phyloP scores from a whole-genome alignment of 2,888 invertebrate species.

The Neria commutata region DNA sequence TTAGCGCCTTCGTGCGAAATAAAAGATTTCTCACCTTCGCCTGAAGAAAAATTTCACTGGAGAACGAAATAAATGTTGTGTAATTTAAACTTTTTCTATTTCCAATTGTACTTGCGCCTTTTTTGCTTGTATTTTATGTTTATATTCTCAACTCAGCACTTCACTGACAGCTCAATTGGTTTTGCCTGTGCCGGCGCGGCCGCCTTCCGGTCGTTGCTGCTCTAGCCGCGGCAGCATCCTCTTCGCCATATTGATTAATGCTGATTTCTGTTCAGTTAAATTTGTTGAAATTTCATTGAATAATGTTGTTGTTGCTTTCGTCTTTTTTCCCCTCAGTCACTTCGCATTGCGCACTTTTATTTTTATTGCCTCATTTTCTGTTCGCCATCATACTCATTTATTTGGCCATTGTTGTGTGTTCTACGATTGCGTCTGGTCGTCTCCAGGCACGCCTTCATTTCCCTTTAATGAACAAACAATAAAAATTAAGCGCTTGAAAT shows the following conservation, averaged over 20 bases:
- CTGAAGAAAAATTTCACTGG: too few species aligned
- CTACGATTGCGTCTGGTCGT: not conserved
- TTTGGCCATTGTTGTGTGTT: not conserved
- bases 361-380: not conserved
- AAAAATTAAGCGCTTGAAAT: not conserved
- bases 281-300: slow-evolving; percentile 38
- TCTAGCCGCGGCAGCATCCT: not conserved
- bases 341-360: slow-evolving; percentile 1
- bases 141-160: too few species aligned
- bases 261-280: slow-evolving; percentile 36
- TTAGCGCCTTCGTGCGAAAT: too few species aligned
- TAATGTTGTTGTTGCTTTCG: slow-evolving; percentile 30
- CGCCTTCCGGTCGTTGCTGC: not conserved
- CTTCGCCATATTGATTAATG: slow-evolving; percentile 36
- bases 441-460: not conserved
- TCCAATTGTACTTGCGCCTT: not conserved
- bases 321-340: slow-evolving; percentile 10
- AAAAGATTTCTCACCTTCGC: too few species aligned
- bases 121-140: too few species aligned
- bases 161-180: not conserved
- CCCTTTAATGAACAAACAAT: slow-evolving; percentile 3
- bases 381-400: not conserved
- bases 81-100: not conserved
- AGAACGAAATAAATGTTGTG: slow-evolving; percentile 4
- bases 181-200: not conserved